Evolutionary conservation across 2,888 invertebrate species (phyloP), one percentile per base, ranked within the genome.

Genomic region (Tinea semifulvella): DNA sequence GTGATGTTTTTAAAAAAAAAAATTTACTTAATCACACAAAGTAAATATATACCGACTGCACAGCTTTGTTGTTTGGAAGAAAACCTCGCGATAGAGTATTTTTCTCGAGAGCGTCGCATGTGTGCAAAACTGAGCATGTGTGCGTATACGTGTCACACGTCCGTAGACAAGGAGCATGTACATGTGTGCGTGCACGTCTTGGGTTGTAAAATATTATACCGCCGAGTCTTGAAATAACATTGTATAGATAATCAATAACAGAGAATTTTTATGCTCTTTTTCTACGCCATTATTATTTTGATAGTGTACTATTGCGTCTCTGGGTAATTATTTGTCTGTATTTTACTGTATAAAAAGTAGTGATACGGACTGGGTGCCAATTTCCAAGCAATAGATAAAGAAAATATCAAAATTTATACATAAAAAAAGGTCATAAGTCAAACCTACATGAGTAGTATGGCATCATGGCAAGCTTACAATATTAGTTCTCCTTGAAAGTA

Each of bases 171-270:
- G 22, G 43, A 17, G 20, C 27, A 27, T 13, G 44, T n/a, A 3
- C 49, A 49, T 53, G 60, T 63, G 65, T 63, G 66, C 49, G 58
- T 56, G 55, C 55, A 45, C 56, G 68, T 61, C 70, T 70, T 62
- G 68, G 80, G 73, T 74, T 76, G 76, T 80, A 80, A 80, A 80
- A 80, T 80, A 80, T 80, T 80, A 80, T 77, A 76, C 80, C 75
- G 77, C 73, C 75, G 77, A 64, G 67, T 68, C 73, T 73, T 65
- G 76, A 75, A 80, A 80, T 79, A 80, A 80, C 80, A 79, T 79
- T 80, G 80, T 80, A 80, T 80, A 74, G 80, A 77, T 79, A 80
- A 80, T 80, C 80, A 80, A 80, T 80, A 80, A 69, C 68, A 56
- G 59, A 55, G 53, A 53, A 63, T 65, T 68, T 65, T 73, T 40